Conservation (phyloP, 2,797 vertebrate species). For the Hydrocynus forskahlii region DNA sequence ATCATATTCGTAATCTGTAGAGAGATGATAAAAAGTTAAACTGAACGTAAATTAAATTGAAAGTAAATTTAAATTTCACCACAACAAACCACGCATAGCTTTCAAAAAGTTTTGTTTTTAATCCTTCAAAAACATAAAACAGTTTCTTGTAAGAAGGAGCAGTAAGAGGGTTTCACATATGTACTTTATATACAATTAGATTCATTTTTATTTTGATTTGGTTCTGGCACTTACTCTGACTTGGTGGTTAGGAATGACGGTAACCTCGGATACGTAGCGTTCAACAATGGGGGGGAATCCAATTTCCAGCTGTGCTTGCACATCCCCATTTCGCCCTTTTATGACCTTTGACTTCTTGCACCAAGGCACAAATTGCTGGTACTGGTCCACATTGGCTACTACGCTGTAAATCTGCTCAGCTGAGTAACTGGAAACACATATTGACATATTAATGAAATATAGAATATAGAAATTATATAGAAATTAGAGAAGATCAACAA, state of each 20-base stretch:
- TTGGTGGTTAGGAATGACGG: conserved; percentile 75
- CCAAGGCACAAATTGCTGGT: conserved; percentile 84
- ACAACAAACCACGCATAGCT: too few species aligned
- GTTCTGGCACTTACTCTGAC: conserved; percentile 71
- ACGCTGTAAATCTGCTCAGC: conserved; percentile 79
- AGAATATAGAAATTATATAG: background rate
- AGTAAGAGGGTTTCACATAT: too few species aligned
- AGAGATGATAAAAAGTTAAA: too few species aligned
- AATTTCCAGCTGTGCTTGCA: conserved; percentile 75
- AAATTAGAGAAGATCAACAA: background rate
- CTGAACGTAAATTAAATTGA: too few species aligned
- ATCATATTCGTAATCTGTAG: too few species aligned
- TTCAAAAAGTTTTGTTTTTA: too few species aligned
- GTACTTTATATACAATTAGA: too few species aligned
- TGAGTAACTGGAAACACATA: conserved; percentile 70
- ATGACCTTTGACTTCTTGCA: conserved; percentile 78
- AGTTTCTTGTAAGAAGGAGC: too few species aligned
- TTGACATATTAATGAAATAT: background rate
- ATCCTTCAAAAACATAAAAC: too few species aligned
- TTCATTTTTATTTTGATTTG: too few species aligned
- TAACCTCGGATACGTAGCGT: conserved; percentile 78
- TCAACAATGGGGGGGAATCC: conserved; percentile 82
- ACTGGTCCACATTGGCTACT: conserved; percentile 78
- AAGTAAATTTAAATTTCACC: too few species aligned
- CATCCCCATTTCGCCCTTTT: conserved; percentile 55